Conservation (phyloP, 2,797 vertebrate genomes). For the Rhinoraja longicauda region DNA sequence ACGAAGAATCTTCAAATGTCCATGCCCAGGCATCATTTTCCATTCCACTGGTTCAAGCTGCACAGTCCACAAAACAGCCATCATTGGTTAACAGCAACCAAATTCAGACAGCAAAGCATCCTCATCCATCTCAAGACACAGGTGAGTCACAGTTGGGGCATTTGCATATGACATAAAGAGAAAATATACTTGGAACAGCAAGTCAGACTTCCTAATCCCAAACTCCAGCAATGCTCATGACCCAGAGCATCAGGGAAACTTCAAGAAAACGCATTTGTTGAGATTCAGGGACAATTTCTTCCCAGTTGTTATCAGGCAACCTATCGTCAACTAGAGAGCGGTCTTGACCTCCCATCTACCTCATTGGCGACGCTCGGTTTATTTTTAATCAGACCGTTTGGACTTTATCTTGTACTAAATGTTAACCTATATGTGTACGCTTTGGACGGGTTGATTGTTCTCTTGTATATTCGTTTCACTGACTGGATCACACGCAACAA, state of each 20-base stretch:
- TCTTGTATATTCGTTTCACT: too few relatives aligned
- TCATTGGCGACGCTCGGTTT: too few relatives aligned
- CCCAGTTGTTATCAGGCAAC: too few relatives aligned
- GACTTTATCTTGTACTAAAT: too few relatives aligned
- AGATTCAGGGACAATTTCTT: too few relatives aligned
- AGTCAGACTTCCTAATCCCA: background rate
- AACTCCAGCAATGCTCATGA: background rate
- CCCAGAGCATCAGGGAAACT: background rate
- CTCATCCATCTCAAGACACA: background rate
- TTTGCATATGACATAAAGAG: background rate
- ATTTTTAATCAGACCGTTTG: too few relatives aligned
- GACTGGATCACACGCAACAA: too few relatives aligned
- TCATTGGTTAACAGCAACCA: background rate
- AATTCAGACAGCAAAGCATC: background rate
- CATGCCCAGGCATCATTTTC: conserved; percentile 3
- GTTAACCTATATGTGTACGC: too few relatives aligned
- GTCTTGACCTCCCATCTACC: too few relatives aligned
- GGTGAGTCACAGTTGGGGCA: background rate
- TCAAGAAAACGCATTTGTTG: too few relatives aligned
- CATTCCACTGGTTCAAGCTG: conserved; percentile 23
- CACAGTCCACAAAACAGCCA: background rate
- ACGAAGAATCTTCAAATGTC: conserved; percentile 26
- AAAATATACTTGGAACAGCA: background rate
- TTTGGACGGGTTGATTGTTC: too few relatives aligned
- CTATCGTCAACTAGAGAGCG: too few relatives aligned